Percentiles rank a stretch among this genome's conserved stretches.
These are phyloP conservation scores for Baryphthengus martii DNA, from an alignment of 2,113 vertebrate species.

Conservation along the genomic window DNA sequence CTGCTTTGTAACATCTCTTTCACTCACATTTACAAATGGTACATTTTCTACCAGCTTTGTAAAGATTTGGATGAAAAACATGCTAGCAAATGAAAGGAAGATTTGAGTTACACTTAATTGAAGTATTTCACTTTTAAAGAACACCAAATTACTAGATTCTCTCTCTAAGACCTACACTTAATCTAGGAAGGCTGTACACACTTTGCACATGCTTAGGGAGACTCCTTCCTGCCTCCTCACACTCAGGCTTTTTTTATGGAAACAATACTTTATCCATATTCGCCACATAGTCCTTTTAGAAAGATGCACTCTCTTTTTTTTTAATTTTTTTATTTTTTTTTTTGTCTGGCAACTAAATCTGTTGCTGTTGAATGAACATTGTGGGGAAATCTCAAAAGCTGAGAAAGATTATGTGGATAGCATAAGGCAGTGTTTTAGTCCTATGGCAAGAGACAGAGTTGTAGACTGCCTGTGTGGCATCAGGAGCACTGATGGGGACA, in stretches of 20 bases:
- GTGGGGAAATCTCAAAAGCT: neutral
- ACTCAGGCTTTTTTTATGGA: neutral
- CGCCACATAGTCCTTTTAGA: neutral
- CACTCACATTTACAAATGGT: conserved; percentile 1
- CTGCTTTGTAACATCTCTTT: conserved; percentile 21
- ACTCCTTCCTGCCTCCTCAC: neutral
- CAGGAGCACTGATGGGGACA: neutral
- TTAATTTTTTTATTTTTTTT: neutral
- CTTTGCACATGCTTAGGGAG: neutral
- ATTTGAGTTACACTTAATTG: neutral
- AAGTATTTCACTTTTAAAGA: neutral
- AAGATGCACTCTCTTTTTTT: neutral
- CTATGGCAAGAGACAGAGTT: neutral
- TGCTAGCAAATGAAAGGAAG: neutral
- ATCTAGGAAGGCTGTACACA: neutral
- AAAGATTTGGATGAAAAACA: neutral
- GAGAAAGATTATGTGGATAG: neutral
- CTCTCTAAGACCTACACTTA: neutral
- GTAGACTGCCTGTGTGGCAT: neutral
- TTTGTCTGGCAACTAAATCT: neutral
- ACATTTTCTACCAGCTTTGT: neutral
- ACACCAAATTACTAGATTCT: neutral
- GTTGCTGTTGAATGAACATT: neutral
- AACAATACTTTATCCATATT: neutral
- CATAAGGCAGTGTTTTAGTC: neutral